Evolutionary conservation across 2,797 vertebrate genomes (phyloP), one percentile per base, ranked within the genome.

Genomic region (Catharus ustulatus): DNA sequence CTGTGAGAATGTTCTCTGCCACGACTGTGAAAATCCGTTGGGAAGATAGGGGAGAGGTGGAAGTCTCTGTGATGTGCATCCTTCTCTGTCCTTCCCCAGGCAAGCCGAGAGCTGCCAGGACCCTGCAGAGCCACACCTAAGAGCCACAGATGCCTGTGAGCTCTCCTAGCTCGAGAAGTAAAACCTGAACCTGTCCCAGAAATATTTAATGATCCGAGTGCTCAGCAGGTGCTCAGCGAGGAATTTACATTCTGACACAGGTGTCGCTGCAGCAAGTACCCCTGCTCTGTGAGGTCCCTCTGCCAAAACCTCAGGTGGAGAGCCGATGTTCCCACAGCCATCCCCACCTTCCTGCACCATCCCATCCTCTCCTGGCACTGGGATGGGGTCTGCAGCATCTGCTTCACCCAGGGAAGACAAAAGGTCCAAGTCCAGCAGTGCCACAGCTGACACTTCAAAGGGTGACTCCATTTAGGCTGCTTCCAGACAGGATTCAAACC

Each of bases 241-340:
- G 23, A 43, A 52, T 67, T 59, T 63, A 3, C 26, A 24, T 20
- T 32, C 62, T 38, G 22, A 34, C 16, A 38, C 21, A 46, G 45
- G 23, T 0, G 1, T 26, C 27, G 78, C 11, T 9, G 2, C 3
- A 6, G 11, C 5, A 29, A 69, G 49, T 6, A 27, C 8, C 23
- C 9, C 7, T 15, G 4, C 49, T 69, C 18, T 4, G 3, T 0
- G 0, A 49, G 32, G 11, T 34, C 36, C 18, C 19, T 20, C 54
- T 22, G 15, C 45, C 38, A 49, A 48, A 34, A 8, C 34, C 34
- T 34, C 34, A 34, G n/a, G n/a, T n/a, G n/a, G n/a, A 59, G 30
- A 55, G 34, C 7, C 5, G 0, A 3, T 40, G 58, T 57, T 45
- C 32, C 55, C 26, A 4, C 8, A 16, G 38, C 6, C 55, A 36